Percentiles rank a stretch among this genome's conserved stretches.
Conservation (phyloP, 2,797 vertebrate species). For the Cossypha heuglini region DNA sequence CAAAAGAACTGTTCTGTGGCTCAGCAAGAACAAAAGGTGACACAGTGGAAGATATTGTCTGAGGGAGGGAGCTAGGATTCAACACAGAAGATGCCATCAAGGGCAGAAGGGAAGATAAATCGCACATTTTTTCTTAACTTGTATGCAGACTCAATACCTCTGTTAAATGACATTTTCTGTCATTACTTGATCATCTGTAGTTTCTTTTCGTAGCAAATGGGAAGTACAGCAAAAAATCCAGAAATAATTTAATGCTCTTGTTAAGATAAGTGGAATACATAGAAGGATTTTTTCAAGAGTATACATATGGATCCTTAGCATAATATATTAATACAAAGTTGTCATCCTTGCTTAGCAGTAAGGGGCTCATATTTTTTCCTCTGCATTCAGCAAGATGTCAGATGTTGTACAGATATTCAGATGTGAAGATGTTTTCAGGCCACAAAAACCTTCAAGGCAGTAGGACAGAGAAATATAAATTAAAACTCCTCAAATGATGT, state of each 20-base stretch:
- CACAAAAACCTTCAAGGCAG: not conserved
- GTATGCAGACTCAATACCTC: not conserved
- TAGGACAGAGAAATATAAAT: not conserved
- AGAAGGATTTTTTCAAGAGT: not conserved
- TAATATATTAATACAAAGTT: not conserved
- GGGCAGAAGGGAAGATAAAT: not conserved
- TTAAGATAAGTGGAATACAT: not conserved
- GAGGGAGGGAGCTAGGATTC: not conserved
- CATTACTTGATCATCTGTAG: not conserved
- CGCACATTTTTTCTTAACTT: not conserved
- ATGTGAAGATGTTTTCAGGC: not conserved
- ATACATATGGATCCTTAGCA: not conserved
- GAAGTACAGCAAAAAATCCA: not conserved
- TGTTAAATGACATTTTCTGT: not conserved
- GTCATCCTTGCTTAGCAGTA: not conserved
- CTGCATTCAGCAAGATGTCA: not conserved
- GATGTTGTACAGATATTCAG: not conserved
- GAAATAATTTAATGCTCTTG: not conserved
- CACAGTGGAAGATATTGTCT: accelerated
- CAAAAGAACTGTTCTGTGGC: not conserved
- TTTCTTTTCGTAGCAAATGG: not conserved
- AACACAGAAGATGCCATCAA: not conserved
- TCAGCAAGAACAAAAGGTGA: not conserved
- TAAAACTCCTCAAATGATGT: not conserved
- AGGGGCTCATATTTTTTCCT: not conserved